These are phyloP conservation scores for Tetraodon nigroviridis DNA, from an alignment of 2,113 vertebrate genomes.

Conservation along the genomic window DNA sequence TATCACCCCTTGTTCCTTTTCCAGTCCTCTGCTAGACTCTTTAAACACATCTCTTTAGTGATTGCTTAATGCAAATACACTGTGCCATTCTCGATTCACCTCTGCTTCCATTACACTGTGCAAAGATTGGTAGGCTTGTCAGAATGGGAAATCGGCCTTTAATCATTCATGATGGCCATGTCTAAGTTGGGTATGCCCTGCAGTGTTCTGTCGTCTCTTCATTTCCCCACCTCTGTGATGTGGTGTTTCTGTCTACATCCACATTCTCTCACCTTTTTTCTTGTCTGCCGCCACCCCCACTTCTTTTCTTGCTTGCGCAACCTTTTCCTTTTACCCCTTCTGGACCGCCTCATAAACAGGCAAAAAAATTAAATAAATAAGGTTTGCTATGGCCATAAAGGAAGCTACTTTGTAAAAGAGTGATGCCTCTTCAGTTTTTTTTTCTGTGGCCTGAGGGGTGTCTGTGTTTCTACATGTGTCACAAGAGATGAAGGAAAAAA, in stretches of 20 bases:
- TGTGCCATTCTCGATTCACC: conserved; percentile 42
- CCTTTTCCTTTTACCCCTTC: no score
- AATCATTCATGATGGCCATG: conserved; percentile 70
- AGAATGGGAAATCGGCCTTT: conserved; percentile 63
- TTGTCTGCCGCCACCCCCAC: not conserved
- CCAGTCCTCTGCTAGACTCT: conserved; percentile 8
- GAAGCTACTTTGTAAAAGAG: not conserved
- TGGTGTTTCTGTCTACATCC: conserved; percentile 35
- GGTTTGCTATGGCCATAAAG: conserved; percentile 1
- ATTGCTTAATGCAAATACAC: conserved; percentile 69
- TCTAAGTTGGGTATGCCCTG: conserved; percentile 61
- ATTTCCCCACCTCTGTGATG: conserved; percentile 26
- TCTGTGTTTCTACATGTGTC: no score
- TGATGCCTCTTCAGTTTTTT: no score
- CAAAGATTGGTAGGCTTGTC: conserved; percentile 66
- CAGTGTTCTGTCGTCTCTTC: conserved; percentile 44
- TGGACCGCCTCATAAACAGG: no score
- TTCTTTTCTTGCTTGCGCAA: no score
- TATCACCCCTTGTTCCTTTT: not conserved
- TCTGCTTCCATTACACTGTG: conserved; percentile 67
- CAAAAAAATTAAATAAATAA: conserved; percentile 4
- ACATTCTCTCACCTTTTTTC: conserved; percentile 32
- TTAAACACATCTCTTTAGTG: conserved; percentile 58
- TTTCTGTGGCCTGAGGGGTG: no score
- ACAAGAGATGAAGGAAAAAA: no score